These are phyloP conservation scores for Calliopum simillimum DNA, from an alignment of 2,888 invertebrate species.

Conservation along the genomic window DNA sequence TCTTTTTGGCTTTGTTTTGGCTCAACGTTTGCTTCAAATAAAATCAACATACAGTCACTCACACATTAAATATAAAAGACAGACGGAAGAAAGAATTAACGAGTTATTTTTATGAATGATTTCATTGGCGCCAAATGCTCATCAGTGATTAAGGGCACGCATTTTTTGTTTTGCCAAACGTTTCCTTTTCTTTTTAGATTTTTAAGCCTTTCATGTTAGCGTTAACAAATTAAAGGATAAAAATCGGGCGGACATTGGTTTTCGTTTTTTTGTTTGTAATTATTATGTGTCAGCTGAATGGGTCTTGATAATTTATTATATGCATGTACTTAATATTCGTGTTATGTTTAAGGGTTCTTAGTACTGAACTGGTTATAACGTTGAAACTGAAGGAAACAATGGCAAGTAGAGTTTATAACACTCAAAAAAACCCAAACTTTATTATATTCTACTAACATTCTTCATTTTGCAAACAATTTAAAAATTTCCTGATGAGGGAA, in stretches of 20 bases:
- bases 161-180: neutral
- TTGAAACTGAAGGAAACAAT: no score
- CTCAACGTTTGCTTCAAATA: neutral
- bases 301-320: slow-evolving; percentile 15
- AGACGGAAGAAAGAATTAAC: slow-evolving; percentile 44
- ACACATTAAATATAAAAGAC: neutral
- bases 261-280: slow-evolving; percentile 1
- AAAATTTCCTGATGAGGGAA: no score
- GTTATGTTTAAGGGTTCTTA: no score
- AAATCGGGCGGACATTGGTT: slow-evolving; percentile 4
- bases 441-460: no score
- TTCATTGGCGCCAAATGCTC: slow-evolving; percentile 57
- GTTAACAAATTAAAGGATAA: neutral
- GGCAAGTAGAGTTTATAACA: no score
- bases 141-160: slow-evolving; percentile 54
- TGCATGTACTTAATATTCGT: neutral
- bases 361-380: no score
- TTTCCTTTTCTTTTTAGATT: neutral
- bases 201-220: neutral
- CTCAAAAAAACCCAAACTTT: no score
- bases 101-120: slow-evolving; percentile 48
- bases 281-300: slow-evolving; percentile 22
- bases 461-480: no score
- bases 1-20: slow-evolving; percentile 8
- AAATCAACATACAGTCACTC: no score